A percentile compares a stretch with the other conserved stretches of the same genome.
Conservation (phyloP, 2,888 invertebrate species). For the Orchesellides sinensis region DNA sequence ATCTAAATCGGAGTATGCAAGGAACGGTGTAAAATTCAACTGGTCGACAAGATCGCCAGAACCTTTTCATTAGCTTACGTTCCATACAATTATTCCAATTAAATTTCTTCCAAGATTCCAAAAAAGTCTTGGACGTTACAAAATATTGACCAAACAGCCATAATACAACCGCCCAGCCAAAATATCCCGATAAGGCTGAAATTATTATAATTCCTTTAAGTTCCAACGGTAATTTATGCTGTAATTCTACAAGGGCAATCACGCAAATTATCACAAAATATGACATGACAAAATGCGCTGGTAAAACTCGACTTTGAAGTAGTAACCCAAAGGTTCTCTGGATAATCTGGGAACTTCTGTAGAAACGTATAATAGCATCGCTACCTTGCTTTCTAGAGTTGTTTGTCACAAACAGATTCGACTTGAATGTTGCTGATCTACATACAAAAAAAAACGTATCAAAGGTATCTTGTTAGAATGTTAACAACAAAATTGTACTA, state of each 20-base stretch:
- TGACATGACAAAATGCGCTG: slow-evolving; percentile 24
- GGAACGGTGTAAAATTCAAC: slow-evolving; percentile 21
- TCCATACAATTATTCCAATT: background rate
- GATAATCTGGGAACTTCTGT: slow-evolving; percentile 22
- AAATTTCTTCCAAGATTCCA: slow-evolving; percentile 12
- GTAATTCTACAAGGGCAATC: slow-evolving; percentile 2
- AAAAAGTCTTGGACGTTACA: background rate
- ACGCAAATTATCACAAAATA: slow-evolving; percentile 27
- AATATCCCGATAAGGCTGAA: background rate
- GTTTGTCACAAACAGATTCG: background rate
- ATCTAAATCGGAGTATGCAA: slow-evolving; percentile 15
- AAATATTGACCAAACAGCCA: slow-evolving; percentile 43
- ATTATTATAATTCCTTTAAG: slow-evolving; percentile 11
- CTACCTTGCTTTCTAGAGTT: background rate
- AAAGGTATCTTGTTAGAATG: too few species aligned
- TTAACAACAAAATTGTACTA: too few species aligned
- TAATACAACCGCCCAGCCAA: slow-evolving; percentile 30
- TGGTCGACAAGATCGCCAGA: slow-evolving; percentile 42
- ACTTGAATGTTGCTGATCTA: background rate
- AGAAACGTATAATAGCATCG: background rate
- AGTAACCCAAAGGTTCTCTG: background rate
- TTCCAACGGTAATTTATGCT: slow-evolving; percentile 13
- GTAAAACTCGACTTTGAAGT: slow-evolving; percentile 32
- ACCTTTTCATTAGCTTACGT: slow-evolving; percentile 24
- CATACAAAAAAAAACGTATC: background rate